These are phyloP conservation scores for Drosophila pectinifera DNA, from an alignment of 1,140 invertebrate species.

Conservation along the genomic window DNA sequence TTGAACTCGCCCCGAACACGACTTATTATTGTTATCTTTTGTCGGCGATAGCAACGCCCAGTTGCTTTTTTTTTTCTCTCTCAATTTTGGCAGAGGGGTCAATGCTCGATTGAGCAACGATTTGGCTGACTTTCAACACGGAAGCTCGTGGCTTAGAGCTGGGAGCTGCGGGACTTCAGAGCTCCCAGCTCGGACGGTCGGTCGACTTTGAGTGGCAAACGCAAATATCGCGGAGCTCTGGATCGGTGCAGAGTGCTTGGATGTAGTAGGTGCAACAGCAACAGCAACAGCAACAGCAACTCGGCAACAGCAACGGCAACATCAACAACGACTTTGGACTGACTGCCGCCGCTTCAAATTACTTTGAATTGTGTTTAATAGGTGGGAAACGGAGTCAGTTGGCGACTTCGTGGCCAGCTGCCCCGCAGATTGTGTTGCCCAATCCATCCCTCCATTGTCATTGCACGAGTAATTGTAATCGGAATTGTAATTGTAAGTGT, in stretches of 20 bases:
- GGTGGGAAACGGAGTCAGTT: constrained; percentile 77
- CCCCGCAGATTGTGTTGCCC: constrained; percentile 46
- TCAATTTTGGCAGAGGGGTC: constrained; percentile 57
- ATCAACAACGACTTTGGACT: constrained; percentile 15
- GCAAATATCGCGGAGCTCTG: constrained; percentile 50
- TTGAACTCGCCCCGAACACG: constrained; percentile 53
- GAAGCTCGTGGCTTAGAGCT: constrained; percentile 42
- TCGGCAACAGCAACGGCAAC: constrained; percentile 20
- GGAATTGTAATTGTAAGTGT: constrained; percentile 33
- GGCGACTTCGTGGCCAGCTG: constrained; percentile 54
- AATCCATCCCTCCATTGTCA: constrained; percentile 48
- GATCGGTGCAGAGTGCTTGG: constrained; percentile 42
- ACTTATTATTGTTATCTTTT: constrained; percentile 73
- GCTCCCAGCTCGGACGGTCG: constrained; percentile 22
- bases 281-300: constrained; percentile 42
- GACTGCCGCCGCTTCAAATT: constrained; percentile 63
- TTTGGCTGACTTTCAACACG: constrained; percentile 73
- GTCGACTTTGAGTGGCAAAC: constrained; percentile 51
- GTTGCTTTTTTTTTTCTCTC: constrained; percentile 20
- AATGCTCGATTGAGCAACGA: constrained; percentile 76
- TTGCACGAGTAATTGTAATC: constrained; percentile 18
- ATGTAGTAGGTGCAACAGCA: constrained; percentile 62
- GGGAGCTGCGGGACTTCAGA: constrained; percentile 15
- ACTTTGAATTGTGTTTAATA: constrained; percentile 82
- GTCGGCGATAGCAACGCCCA: constrained; percentile 76